Conservation (phyloP, 2,888 invertebrate genomes). For the Oconnorella tubifera region DNA sequence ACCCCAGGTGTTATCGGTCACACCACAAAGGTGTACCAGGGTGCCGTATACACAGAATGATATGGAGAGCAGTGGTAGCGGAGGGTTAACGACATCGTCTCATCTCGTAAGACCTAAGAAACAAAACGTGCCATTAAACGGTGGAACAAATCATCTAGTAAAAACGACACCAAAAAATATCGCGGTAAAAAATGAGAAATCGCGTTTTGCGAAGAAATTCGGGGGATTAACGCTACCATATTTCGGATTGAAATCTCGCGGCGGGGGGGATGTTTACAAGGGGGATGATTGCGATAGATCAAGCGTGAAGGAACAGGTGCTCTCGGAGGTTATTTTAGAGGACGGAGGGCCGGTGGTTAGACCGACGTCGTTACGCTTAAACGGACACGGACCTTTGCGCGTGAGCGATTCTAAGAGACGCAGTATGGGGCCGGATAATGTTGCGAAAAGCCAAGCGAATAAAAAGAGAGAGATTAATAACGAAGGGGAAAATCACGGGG, state of each 20-base stretch:
- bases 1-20: constrained; percentile 15
- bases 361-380: constrained; percentile 24
- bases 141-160: constrained; percentile 20
- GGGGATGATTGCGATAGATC: background rate
- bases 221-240: background rate
- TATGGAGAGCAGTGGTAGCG: background rate
- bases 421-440: background rate
- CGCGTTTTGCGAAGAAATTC: background rate
- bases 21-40: constrained; percentile 55
- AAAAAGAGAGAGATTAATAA: no score
- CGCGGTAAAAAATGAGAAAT: background rate
- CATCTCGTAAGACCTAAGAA: constrained; percentile 51
- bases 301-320: constrained; percentile 6
- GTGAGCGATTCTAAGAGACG: background rate
- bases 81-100: background rate
- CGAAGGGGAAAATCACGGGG: no score
- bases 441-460: no score
- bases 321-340: constrained; percentile 44
- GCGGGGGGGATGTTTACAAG: background rate
- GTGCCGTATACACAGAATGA: constrained; percentile 73
- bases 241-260: background rate
- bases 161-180: background rate
- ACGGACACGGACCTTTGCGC: constrained; percentile 1
- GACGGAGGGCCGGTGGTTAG: constrained; percentile 38
- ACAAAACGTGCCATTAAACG: constrained; percentile 52